Evolutionary conservation across 2,888 invertebrate genomes (phyloP).

Genomic region (Poecilus cupreus): DNA sequence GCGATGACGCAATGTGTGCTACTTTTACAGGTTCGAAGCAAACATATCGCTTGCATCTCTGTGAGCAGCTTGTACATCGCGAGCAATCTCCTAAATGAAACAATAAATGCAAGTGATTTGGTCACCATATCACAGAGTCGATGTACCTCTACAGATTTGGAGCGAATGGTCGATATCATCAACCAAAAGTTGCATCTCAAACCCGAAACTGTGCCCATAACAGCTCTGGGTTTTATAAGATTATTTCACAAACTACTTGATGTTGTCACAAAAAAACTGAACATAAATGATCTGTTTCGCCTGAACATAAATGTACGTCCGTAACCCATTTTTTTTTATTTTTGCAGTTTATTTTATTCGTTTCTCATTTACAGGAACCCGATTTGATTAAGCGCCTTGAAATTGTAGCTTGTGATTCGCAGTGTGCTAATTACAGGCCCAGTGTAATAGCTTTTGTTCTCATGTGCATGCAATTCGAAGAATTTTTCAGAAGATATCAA

Average conservation of each 20-base stretch:
- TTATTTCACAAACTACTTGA: constrained; percentile 79
- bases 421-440: constrained; percentile 83
- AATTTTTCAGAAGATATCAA: constrained; percentile 65
- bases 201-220: constrained; percentile 76
- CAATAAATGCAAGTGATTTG: constrained; percentile 80
- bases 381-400: constrained; percentile 82
- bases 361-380: constrained; percentile 72
- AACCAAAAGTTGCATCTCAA: constrained; percentile 83
- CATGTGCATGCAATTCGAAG: constrained; percentile 82
- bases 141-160: constrained; percentile 89
- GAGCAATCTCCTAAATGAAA: constrained; percentile 79
- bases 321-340: constrained; percentile 40
- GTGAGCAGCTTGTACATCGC: constrained; percentile 91
- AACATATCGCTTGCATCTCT: constrained; percentile 91
- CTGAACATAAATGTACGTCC: constrained; percentile 73
- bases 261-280: constrained; percentile 75
- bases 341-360: not conserved
- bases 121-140: constrained; percentile 82
- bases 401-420: constrained; percentile 84
- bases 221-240: constrained; percentile 82
- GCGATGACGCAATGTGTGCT: constrained; percentile 4
- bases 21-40: constrained; percentile 77
- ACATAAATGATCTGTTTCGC: constrained; percentile 74
- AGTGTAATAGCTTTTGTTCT: constrained; percentile 87
- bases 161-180: constrained; percentile 90